phyloP scores from a whole-genome alignment of 2,888 invertebrate genomes.

The Orgyia antiqua region DNA sequence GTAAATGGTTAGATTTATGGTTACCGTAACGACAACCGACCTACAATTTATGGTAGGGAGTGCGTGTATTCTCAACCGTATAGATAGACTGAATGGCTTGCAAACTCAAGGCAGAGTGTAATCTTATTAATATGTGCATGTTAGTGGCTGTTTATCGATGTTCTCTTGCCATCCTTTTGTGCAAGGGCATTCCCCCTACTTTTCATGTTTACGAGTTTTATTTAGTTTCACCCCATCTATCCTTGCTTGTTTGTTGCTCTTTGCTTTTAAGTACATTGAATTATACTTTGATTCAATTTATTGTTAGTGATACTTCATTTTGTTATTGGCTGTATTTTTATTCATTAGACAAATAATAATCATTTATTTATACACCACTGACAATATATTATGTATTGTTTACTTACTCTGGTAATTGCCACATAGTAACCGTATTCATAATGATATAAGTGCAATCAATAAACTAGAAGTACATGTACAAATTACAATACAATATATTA shows the following conservation, averaged over 20 bases:
- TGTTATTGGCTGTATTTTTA: conserved; percentile 12
- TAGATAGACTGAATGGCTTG: conserved; percentile 14
- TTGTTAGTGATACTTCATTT: conserved; percentile 9
- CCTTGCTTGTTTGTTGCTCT: conserved; percentile 10
- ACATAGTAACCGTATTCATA: too few relatives aligned
- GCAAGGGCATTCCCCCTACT: conserved; percentile 11
- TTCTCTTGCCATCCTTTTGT: conserved; percentile 20
- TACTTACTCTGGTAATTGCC: too few relatives aligned
- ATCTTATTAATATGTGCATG: conserved; percentile 30
- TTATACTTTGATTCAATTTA: conserved; percentile 21
- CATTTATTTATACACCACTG: too few relatives aligned
- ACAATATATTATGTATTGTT: too few relatives aligned
- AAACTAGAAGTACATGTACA: too few relatives aligned
- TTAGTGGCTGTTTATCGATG: conserved; percentile 28
- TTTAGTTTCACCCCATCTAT: conserved; percentile 15
- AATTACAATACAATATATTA: too few relatives aligned
- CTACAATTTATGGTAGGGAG: conserved; percentile 49
- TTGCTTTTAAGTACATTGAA: conserved; percentile 7
- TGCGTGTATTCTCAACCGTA: conserved; percentile 21
- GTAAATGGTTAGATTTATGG: conserved; percentile 68
- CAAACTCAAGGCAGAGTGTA: conserved; percentile 16
- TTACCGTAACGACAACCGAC: conserved; percentile 46
- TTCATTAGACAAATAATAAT: too few relatives aligned
- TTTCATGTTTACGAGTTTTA: conserved; percentile 23
- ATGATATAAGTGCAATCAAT: too few relatives aligned